Conservation (phyloP, 53 echinoderm and acorn worm genomes). For the Echinarachnius parma region DNA sequence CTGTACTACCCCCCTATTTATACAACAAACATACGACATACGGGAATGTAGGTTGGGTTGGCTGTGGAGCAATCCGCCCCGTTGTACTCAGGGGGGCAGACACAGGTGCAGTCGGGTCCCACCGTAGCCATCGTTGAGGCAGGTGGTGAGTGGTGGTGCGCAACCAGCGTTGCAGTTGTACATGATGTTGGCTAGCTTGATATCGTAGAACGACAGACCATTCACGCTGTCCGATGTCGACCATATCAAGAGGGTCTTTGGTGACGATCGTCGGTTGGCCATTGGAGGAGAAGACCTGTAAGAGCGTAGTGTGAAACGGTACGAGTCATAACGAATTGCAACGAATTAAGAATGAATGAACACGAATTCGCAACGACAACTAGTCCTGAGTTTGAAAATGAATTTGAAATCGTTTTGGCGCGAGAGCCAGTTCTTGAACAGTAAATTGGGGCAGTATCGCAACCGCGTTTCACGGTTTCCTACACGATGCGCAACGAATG, state of each 20-base stretch:
- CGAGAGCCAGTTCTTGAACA: too few relatives aligned
- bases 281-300: constrained; percentile 23
- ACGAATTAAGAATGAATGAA: too few relatives aligned
- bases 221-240: constrained; percentile 28
- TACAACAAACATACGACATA: too few relatives aligned
- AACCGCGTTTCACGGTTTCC: too few relatives aligned
- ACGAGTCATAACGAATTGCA: too few relatives aligned
- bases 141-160: neutral
- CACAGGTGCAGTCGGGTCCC: constrained; percentile 8
- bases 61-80: neutral
- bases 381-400: too few relatives aligned
- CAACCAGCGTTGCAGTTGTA: constrained; percentile 33
- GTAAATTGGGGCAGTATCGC: too few relatives aligned
- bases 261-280: constrained; percentile 30
- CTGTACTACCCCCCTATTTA: too few relatives aligned
- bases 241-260: constrained; percentile 5
- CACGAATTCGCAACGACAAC: too few relatives aligned
- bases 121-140: constrained; percentile 31
- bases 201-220: constrained; percentile 33
- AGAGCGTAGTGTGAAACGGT: neutral
- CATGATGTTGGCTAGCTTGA: constrained; percentile 48
- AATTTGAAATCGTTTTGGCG: too few relatives aligned
- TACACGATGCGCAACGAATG: too few relatives aligned
- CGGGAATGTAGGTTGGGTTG: neutral
- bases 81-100: constrained; percentile 34